Conservation (phyloP, 2,888 invertebrate genomes). For the Selenia dentaria region DNA sequence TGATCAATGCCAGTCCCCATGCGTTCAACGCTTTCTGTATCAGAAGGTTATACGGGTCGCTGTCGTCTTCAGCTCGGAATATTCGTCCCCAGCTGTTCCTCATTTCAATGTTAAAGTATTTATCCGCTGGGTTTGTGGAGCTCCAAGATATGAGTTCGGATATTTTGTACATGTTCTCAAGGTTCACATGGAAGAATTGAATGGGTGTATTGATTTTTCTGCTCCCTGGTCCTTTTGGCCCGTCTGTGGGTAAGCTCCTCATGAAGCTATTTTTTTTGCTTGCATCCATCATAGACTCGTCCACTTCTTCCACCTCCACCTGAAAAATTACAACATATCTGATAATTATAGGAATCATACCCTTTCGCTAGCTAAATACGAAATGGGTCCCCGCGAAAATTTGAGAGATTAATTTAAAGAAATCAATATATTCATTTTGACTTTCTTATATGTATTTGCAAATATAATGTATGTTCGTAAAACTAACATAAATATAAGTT, state of each 20-base stretch:
- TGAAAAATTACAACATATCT: conserved; percentile 3
- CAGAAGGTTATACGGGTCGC: conserved; percentile 1
- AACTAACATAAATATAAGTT: background rate
- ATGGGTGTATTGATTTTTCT: background rate
- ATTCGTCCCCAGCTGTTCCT: conserved; percentile 39
- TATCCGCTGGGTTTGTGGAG: conserved; percentile 35
- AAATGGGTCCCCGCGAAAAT: too few relatives aligned
- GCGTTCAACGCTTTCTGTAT: conserved; percentile 33
- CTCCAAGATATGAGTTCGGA: conserved; percentile 18
- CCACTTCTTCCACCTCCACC: conserved; percentile 36
- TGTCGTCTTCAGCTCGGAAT: background rate
- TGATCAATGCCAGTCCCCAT: conserved; percentile 40
- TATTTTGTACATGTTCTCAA: conserved; percentile 23
- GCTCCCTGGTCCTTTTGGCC: too few relatives aligned
- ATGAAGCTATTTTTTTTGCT: too few relatives aligned
- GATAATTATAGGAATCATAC: too few relatives aligned
- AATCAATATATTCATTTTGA: too few relatives aligned
- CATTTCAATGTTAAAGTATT: conserved; percentile 34
- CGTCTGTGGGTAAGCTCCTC: too few relatives aligned
- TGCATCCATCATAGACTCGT: conserved; percentile 8
- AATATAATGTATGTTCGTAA: too few relatives aligned
- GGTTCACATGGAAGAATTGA: conserved; percentile 5
- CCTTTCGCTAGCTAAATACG: too few relatives aligned
- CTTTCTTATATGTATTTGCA: too few relatives aligned
- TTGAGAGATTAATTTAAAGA: too few relatives aligned